Evolutionary conservation across 2,888 invertebrate genomes (phyloP), one percentile per base, ranked within the genome.

Genomic region (Drosophila mimetica): DNA sequence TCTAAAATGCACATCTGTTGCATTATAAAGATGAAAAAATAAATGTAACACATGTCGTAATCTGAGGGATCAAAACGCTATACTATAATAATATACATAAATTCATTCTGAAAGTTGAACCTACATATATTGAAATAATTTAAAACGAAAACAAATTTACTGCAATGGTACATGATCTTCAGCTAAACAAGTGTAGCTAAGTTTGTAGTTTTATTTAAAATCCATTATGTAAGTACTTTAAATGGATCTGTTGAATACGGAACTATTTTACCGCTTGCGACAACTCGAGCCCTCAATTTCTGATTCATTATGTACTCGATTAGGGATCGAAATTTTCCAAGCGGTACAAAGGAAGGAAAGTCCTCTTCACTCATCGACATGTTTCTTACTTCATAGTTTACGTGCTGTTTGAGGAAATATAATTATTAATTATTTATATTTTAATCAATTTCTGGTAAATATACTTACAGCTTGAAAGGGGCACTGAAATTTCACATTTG

Each of bases 391-490:
- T 37, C 36, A n/a, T 61, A 47, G 2, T 4, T 30, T 2, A 60
- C 60, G 5, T 61, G 59, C 60, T 61, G 47, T 11, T 8, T 2
- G n/a, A 8, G 7, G 11, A 13, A 13, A 3, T 22, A 14, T 16
- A 9, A 4, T 5, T n/a, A 14, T 7, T 25, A 1, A 25, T 36
- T 14, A n/a, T 9, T 13, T 5, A 11, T 11, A 6, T 1, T n/a
- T 8, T 7, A 1, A 1, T 6, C 18, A n/a, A n/a, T 50, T 4
- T 9, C 0, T 20, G 1, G 1, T 0, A 13, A 7, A 1, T 4
- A 14, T n/a, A 41, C 61, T 63, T 14, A 64, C 64, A 7, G 65
- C 42, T 36, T 30, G 16, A 22, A 64, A 65, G 16, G 64, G 64
- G 4, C 64, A 64, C 4, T 52, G 22, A 2, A 64, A 34, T 8